phyloP scores from a whole-genome alignment of 2,888 invertebrate species.

The Epinotia bilunana region DNA sequence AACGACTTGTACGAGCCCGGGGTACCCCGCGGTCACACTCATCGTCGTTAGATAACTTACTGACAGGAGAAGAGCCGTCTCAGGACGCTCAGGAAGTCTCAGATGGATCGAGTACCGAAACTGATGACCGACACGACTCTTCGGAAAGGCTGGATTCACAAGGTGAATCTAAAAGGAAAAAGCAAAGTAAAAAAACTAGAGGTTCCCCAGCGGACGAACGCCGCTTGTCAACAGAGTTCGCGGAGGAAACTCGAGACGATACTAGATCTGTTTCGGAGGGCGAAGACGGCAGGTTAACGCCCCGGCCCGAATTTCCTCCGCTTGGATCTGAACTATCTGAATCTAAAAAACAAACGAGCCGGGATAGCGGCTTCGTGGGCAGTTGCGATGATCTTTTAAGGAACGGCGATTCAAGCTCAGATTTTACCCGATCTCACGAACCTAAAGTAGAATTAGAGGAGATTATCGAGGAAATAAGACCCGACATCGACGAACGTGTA shows the following conservation, averaged over 20 bases:
- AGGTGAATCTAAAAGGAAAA: slow-evolving; percentile 93
- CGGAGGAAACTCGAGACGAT: slow-evolving; percentile 85
- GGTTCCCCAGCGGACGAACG: slow-evolving; percentile 86
- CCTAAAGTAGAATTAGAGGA: slow-evolving; percentile 84
- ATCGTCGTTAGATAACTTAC: slow-evolving; percentile 91
- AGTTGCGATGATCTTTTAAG: slow-evolving; percentile 94
- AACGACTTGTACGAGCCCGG: slow-evolving; percentile 91
- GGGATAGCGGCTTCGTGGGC: slow-evolving; percentile 95
- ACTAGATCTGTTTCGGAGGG: slow-evolving; percentile 86
- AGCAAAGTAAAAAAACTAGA: slow-evolving; percentile 88
- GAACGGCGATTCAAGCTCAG: slow-evolving; percentile 84
- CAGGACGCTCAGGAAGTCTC: slow-evolving; percentile 85
- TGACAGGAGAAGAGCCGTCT: slow-evolving; percentile 86
- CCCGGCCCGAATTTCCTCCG: slow-evolving; percentile 87
- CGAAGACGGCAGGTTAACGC: slow-evolving; percentile 87
- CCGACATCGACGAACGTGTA: slow-evolving; percentile 79
- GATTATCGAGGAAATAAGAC: slow-evolving; percentile 85
- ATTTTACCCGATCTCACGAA: slow-evolving; percentile 80
- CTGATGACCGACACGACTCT: slow-evolving; percentile 86
- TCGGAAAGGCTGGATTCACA: slow-evolving; percentile 90
- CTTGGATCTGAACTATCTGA: slow-evolving; percentile 84
- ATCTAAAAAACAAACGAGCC: slow-evolving; percentile 91
- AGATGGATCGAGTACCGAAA: slow-evolving; percentile 91
- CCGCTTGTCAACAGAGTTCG: slow-evolving; percentile 86
- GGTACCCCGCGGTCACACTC: slow-evolving; percentile 93